Evolutionary conservation across 2,888 invertebrate genomes (phyloP), one percentile per base, ranked within the genome.

Genomic region (Stenodera caucasica): DNA sequence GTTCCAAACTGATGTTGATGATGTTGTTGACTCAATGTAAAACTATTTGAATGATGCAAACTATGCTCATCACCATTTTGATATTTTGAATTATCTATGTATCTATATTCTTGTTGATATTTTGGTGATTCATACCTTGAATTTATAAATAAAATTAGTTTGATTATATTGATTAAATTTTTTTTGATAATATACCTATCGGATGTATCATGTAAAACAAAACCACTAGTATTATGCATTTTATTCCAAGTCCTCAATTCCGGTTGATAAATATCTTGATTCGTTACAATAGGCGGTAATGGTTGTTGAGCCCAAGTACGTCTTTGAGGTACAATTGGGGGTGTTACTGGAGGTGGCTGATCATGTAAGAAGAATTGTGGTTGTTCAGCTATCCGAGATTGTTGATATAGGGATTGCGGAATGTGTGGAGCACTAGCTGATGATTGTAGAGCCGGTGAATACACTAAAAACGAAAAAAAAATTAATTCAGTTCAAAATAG

Each of bases 291-390:
- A 2, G 72, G 72, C n/a, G 71, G 71, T 60, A 72, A 73, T 12
- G 71, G 67, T 58, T 74, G 75, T 56, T 77, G 75, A 2, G 88
- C 87, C 89, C 89, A 89, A 1, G 89, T 90, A 70, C 89, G 81
- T 8, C 89, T 80, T 76, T 85, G 87, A 55, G 85, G 84, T 58
- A 82, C 77, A 6, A 79, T 75, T 15, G 80, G 79, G 23, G 82
- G 81, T 67, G 85, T 80, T 78, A 82, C 78, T 60, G 78, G 77
- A 30, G 81, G 71, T 14, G 80, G 83, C 65, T 84, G 84, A 73
- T 91, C 90, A 77, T 92, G 91, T 71, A 92, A 82, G 81, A 89
- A 92, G 81, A 91, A 92, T 79, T 90, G 89, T 68, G 85, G 83
- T 63, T 85, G 83, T 52, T 81, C 81, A 4, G 66, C 64, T 29